These are phyloP conservation scores for Piscicola geometra DNA, from an alignment of 2,888 invertebrate genomes.

Conservation along the genomic window DNA sequence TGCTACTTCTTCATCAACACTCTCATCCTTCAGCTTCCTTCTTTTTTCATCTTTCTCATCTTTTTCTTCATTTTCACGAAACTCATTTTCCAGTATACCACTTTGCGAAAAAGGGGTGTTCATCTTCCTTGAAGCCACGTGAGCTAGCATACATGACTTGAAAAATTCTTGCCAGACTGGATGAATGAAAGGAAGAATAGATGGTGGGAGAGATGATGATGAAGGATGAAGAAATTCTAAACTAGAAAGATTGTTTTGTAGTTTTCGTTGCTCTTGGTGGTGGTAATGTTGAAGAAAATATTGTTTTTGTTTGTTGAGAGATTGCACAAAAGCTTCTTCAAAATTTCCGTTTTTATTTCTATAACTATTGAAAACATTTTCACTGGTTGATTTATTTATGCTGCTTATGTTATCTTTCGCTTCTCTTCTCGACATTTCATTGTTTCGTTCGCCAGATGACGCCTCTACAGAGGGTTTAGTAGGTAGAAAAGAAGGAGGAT, in stretches of 20 bases:
- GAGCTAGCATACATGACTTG: not conserved
- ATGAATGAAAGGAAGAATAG: not conserved
- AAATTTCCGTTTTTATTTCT: too few relatives aligned
- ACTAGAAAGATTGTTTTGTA: not conserved
- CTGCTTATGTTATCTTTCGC: too few relatives aligned
- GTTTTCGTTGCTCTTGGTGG: not conserved
- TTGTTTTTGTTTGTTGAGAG: too few relatives aligned
- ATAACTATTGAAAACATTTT: too few relatives aligned
- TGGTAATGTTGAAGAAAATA: too few relatives aligned
- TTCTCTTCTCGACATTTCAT: too few relatives aligned
- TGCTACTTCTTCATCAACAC: not conserved
- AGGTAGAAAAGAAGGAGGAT: too few relatives aligned
- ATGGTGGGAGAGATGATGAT: not conserved
- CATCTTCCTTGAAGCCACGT: not conserved
- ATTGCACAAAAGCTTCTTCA: too few relatives aligned
- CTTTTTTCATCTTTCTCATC: not conserved
- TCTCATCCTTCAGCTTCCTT: not conserved
- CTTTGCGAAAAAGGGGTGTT: not conserved
- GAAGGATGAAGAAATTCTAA: not conserved
- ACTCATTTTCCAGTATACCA: not conserved
- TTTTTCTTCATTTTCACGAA: not conserved
- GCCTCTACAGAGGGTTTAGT: too few relatives aligned
- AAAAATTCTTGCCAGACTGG: not conserved
- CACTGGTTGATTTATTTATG: too few relatives aligned
- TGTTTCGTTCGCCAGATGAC: too few relatives aligned